A percentile compares a stretch with the other conserved stretches of the same genome.
Conservation (phyloP, 2,113 vertebrate species). For the Setophaga petechia region DNA sequence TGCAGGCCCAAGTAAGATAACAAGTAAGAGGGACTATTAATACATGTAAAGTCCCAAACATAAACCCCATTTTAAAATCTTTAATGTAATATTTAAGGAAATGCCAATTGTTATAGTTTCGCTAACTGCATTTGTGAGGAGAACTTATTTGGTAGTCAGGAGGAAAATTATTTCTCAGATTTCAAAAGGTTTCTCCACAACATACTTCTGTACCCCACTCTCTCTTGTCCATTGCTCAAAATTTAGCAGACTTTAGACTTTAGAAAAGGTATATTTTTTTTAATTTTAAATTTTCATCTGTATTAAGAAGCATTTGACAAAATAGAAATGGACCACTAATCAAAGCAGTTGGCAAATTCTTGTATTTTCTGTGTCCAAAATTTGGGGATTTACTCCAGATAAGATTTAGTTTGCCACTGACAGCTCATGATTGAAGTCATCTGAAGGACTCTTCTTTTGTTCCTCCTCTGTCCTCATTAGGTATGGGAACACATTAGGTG, state of each 20-base stretch:
- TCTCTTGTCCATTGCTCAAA: not conserved
- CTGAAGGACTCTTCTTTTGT: not conserved
- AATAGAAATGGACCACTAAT: not conserved
- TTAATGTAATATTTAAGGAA: not conserved
- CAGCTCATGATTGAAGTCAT: not conserved
- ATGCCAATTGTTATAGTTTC: not conserved
- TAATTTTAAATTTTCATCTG: not conserved
- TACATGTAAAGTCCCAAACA: not conserved
- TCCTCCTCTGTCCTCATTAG: not conserved
- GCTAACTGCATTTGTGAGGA: not conserved
- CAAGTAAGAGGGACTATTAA: not conserved
- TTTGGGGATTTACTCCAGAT: not conserved
- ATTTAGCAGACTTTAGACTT: not conserved
- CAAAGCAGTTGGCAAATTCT: not conserved
- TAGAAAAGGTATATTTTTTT: not conserved
- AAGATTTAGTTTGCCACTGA: not conserved
- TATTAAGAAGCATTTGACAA: not conserved
- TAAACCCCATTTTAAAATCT: not conserved
- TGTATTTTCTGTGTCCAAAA: not conserved
- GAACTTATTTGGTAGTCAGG: not conserved
- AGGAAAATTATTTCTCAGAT: not conserved
- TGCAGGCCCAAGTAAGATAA: not conserved
- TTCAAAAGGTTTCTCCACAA: not conserved
- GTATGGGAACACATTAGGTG: not conserved
- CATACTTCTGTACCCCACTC: not conserved